Evolutionary conservation across 2,888 invertebrate genomes (phyloP).

Genomic region (Stenurella melanura): DNA sequence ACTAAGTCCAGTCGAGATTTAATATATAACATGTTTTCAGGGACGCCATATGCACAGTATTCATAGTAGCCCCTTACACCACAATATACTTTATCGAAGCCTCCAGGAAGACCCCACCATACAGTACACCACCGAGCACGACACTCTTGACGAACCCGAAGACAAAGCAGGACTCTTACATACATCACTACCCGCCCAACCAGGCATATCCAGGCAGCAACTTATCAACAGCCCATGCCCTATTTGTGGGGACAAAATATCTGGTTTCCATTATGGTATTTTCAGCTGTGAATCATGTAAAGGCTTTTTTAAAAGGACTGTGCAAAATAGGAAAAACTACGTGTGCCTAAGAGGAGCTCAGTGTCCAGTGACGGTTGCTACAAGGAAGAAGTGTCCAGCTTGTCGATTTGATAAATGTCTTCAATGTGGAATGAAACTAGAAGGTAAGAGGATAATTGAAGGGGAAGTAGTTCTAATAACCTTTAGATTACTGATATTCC

Average conservation of each 20-base stretch:
- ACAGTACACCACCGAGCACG: conserved; percentile 66
- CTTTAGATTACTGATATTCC: too few species aligned
- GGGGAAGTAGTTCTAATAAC: not conserved
- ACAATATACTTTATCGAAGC: conserved; percentile 76
- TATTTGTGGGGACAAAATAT: conserved; percentile 96
- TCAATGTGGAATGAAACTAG: conserved; percentile 96
- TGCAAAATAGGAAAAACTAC: conserved; percentile 98
- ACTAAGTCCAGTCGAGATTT: not conserved
- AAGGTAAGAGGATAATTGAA: conserved; percentile 77
- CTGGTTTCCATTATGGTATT: conserved; percentile 98
- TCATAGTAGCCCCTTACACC: conserved; percentile 75
- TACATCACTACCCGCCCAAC: conserved; percentile 78
- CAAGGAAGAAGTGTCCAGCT: conserved; percentile 97
- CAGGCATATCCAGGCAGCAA: conserved; percentile 91
- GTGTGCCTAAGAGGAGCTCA: conserved; percentile 92
- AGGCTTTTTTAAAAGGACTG: conserved; percentile 98
- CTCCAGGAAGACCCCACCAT: conserved; percentile 71
- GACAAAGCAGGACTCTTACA: conserved; percentile 73
- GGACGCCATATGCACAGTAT: conserved; percentile 76
- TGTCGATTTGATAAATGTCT: conserved; percentile 97
- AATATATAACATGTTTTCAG: conserved; percentile 57
- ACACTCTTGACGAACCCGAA: conserved; percentile 73
- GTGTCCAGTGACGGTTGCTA: conserved; percentile 94
- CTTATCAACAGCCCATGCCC: conserved; percentile 95
- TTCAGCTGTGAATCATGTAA: conserved; percentile 99